These are phyloP conservation scores for Anser cygnoides DNA, from an alignment of 2,113 vertebrate species.

Conservation along the genomic window DNA sequence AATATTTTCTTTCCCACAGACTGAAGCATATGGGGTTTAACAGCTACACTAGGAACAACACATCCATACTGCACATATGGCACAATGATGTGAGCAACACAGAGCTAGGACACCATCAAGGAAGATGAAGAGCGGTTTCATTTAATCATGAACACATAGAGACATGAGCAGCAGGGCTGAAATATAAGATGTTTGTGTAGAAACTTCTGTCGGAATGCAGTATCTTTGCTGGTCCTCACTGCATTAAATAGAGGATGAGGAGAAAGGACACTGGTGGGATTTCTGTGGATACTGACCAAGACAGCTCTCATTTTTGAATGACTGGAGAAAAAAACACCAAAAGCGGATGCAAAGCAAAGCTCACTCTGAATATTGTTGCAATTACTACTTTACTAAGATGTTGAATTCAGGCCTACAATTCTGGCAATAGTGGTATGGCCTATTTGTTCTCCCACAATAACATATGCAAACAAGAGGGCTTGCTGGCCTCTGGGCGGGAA, in stretches of 20 bases:
- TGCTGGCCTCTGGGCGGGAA: background rate
- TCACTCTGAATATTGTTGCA: background rate
- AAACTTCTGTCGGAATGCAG: background rate
- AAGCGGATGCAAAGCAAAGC: background rate
- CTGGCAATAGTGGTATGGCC: background rate
- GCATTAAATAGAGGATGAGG: background rate
- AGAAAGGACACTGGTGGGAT: background rate
- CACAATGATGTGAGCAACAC: slow-evolving; percentile 53
- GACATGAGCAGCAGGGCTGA: background rate
- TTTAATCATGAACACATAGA: slow-evolving; percentile 10
- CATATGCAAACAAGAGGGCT: background rate
- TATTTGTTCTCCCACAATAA: background rate
- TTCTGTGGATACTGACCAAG: background rate
- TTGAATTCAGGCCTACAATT: background rate
- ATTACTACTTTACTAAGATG: background rate
- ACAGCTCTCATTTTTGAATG: background rate
- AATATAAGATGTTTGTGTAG: background rate
- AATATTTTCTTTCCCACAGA: slow-evolving; percentile 38
- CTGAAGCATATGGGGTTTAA: slow-evolving; percentile 52
- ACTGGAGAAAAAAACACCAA: background rate
- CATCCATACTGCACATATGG: slow-evolving; percentile 60
- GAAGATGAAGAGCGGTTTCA: slow-evolving; percentile 29
- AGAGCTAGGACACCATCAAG: slow-evolving; percentile 39
- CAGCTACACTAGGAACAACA: slow-evolving; percentile 39
- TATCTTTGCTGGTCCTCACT: background rate